Evolutionary conservation across 1,140 invertebrate species (phyloP).

Genomic region (Brachionus rotundiformis): DNA sequence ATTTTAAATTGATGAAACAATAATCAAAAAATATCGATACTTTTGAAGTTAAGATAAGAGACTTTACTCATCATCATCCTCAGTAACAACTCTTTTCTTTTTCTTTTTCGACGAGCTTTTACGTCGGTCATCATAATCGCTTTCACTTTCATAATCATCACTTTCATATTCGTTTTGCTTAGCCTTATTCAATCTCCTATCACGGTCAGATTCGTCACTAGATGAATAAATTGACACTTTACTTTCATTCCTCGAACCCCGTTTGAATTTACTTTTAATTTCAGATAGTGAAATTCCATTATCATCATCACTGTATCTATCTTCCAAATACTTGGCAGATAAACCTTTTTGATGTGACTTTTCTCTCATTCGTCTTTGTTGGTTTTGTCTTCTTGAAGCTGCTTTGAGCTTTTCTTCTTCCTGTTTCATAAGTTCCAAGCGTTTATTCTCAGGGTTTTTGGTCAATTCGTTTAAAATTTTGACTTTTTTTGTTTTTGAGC

Average conservation of each 20-base stretch:
- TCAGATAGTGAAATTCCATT: slow-evolving; percentile 37
- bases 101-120: slow-evolving; percentile 36
- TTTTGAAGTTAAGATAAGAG: not conserved
- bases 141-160: slow-evolving; percentile 28
- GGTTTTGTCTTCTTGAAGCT: slow-evolving; percentile 43
- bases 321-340: slow-evolving; percentile 48
- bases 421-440: not conserved
- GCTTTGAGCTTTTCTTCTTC: slow-evolving; percentile 50
- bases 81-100: slow-evolving; percentile 45
- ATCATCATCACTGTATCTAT: slow-evolving; percentile 47
- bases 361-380: slow-evolving; percentile 44
- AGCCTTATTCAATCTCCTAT: slow-evolving; percentile 40
- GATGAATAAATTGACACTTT: slow-evolving; percentile 28
- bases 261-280: slow-evolving; percentile 48
- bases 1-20: not conserved
- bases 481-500: slow-evolving; percentile 43
- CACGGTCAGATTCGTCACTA: slow-evolving; percentile 22
- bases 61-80: slow-evolving; percentile 35
- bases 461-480: slow-evolving; percentile 29
- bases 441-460: slow-evolving; percentile 18
- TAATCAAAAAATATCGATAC: not conserved
- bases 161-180: slow-evolving; percentile 31
- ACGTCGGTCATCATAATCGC: slow-evolving; percentile 24
- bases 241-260: slow-evolving; percentile 20
- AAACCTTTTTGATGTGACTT: slow-evolving; percentile 32